These are phyloP conservation scores for Eupithecia dodoneata DNA, from an alignment of 2,888 invertebrate genomes.

Conservation along the genomic window DNA sequence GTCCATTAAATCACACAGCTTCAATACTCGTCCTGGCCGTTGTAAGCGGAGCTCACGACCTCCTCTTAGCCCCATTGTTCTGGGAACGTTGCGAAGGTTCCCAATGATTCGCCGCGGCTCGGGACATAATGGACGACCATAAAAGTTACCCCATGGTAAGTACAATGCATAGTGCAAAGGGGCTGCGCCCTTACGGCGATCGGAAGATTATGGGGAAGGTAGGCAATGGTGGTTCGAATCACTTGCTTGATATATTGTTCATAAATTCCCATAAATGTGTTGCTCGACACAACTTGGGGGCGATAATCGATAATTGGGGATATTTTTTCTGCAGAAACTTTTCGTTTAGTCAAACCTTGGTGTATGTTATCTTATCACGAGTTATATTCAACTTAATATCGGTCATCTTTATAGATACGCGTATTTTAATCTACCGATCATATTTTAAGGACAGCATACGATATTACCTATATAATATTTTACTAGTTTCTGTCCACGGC, in stretches of 20 bases:
- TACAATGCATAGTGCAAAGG: conserved; percentile 76
- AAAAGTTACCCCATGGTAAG: conserved; percentile 79
- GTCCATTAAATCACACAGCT: conserved; percentile 79
- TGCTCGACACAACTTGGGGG: conserved; percentile 35
- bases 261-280: conserved; percentile 47
- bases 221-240: conserved; percentile 60
- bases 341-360: neutral
- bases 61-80: conserved; percentile 47
- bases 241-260: conserved; percentile 64
- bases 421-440: neutral
- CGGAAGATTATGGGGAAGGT: conserved; percentile 62
- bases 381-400: neutral
- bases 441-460: no score
- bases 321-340: neutral
- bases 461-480: no score
- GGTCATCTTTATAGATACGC: neutral
- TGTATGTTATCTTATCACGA: neutral
- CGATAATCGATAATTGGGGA: conserved; percentile 22
- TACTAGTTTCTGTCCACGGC: no score
- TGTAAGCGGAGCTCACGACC: conserved; percentile 48
- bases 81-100: conserved; percentile 43
- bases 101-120: conserved; percentile 62
- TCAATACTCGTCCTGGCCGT: conserved; percentile 67
- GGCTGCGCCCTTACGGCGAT: conserved; percentile 70
- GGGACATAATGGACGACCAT: conserved; percentile 62